phyloP scores from a whole-genome alignment of 2,888 invertebrate genomes.

The Drosophila formosana region DNA sequence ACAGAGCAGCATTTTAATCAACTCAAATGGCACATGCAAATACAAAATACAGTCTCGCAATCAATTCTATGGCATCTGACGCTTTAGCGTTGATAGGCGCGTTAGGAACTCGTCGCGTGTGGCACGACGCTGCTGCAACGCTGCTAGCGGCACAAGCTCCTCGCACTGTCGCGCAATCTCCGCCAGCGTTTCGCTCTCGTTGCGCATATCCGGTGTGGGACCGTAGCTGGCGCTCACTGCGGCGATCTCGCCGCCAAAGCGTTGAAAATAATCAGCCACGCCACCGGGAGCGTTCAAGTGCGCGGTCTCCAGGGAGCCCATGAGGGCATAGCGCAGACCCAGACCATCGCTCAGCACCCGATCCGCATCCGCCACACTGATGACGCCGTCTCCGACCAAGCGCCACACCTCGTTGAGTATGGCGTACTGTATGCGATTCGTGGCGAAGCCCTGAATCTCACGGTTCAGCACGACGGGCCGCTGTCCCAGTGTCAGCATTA shows the following conservation, averaged over 20 bases:
- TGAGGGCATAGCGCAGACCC: slow-evolving; percentile 97
- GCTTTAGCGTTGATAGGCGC: slow-evolving; percentile 91
- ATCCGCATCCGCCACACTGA: slow-evolving; percentile 95
- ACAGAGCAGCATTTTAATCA: slow-evolving; percentile 59
- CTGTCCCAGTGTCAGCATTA: slow-evolving; percentile 95
- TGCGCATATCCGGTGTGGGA: slow-evolving; percentile 89
- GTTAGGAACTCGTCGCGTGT: slow-evolving; percentile 94
- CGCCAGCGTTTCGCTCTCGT: slow-evolving; percentile 88
- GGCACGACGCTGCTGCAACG: slow-evolving; percentile 89
- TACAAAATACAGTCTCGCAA: slow-evolving; percentile 36
- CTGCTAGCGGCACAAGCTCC: slow-evolving; percentile 89
- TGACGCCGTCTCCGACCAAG: slow-evolving; percentile 91
- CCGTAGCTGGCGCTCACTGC: slow-evolving; percentile 90
- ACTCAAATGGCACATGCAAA: slow-evolving; percentile 50
- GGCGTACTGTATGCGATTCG: slow-evolving; percentile 97
- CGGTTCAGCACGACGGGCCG: slow-evolving; percentile 93
- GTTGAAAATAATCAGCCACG: slow-evolving; percentile 87
- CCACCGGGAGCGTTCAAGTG: slow-evolving; percentile 98
- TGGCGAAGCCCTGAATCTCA: slow-evolving; percentile 96
- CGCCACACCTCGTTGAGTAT: slow-evolving; percentile 97
- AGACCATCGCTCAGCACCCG: slow-evolving; percentile 97
- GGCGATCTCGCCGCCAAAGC: slow-evolving; percentile 87
- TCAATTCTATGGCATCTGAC: slow-evolving; percentile 86
- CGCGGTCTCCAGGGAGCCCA: slow-evolving; percentile 96
- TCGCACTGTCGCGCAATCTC: slow-evolving; percentile 91